Evolutionary conservation across 2,797 vertebrate species (phyloP), one percentile per base, ranked within the genome.

Genomic region (Helostoma temminkii): DNA sequence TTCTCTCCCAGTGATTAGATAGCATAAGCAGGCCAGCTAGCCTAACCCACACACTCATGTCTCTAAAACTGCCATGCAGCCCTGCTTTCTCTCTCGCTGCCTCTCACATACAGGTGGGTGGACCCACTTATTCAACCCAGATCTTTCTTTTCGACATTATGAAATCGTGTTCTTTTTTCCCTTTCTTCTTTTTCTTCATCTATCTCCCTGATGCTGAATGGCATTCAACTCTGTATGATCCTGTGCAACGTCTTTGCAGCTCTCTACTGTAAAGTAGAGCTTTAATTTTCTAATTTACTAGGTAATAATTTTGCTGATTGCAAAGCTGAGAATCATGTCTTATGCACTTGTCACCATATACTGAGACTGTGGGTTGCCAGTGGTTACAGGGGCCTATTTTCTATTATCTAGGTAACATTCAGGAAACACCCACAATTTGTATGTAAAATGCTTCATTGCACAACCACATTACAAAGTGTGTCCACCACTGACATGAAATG

Each of bases 121-220:
- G 94, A 94, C 93, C 93, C 94, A 93, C 93, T 95, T 95, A 93
- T 90, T 93, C 90, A 94, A 93, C 88, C 86, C 88, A 93, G 89
- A 93, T 92, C 92, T 93, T 92, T 89, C 85, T 93, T 90, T 93
- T 90, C 89, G 89, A 90, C 90, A 90, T 93, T 92, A 93, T 90
- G 90, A 93, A 94, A 95, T 91, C 85, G 57, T 74, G 65, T 78
- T 84, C 56, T 86, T 18, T 78, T 64, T 78, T 55, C 65, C 48
- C 54, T 86, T 84, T 82, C 71, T 84, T 87, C 74, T 85, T 76
- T 30, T 74, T 76, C 59, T 82, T 82, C 72, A 78, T 81, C 78
- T 74, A 74, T 63, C 74, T 75, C 72, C 74, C 85, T 60, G 65
- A 76, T 71, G 70, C 76, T 57, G 66, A 86, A 72, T 84, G 83